Conservation (phyloP, 2,797 vertebrate species). For the Clamator glandarius region DNA sequence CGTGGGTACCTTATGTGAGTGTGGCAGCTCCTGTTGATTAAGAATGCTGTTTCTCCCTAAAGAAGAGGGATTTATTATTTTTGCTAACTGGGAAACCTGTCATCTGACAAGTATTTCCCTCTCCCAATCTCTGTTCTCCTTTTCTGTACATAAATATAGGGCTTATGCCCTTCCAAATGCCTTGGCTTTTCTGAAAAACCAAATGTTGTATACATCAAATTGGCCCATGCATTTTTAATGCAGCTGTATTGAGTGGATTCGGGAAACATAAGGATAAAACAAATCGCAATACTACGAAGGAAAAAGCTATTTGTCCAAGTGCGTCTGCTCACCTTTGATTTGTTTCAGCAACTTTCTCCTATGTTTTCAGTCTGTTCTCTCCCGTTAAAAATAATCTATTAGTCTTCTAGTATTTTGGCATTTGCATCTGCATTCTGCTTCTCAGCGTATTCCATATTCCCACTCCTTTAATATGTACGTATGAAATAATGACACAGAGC, state of each 20-base stretch:
- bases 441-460: constrained; percentile 50
- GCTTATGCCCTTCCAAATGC: background rate
- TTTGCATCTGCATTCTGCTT: constrained; percentile 57
- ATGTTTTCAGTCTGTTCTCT: constrained; percentile 47
- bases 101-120: constrained; percentile 39
- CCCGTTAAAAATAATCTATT: constrained; percentile 62
- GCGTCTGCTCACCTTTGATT: constrained; percentile 71
- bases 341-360: constrained; percentile 60
- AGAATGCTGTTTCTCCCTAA: background rate
- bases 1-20: background rate
- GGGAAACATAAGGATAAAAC: constrained; percentile 54
- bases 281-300: constrained; percentile 23
- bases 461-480: constrained; percentile 54
- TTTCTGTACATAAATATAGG: background rate
- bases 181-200: background rate
- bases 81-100: constrained; percentile 4
- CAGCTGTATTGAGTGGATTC: constrained; percentile 52
- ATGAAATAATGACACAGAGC: constrained; percentile 51
- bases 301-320: constrained; percentile 65
- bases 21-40: constrained; percentile 11
- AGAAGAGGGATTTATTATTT: constrained; percentile 36
- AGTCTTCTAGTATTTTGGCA: constrained; percentile 59
- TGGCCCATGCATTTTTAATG: constrained; percentile 71
- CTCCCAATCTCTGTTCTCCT: constrained; percentile 6
- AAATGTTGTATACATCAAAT: background rate